Evolutionary conservation across 2,888 invertebrate genomes (phyloP).

Genomic region (Tachina fera): DNA sequence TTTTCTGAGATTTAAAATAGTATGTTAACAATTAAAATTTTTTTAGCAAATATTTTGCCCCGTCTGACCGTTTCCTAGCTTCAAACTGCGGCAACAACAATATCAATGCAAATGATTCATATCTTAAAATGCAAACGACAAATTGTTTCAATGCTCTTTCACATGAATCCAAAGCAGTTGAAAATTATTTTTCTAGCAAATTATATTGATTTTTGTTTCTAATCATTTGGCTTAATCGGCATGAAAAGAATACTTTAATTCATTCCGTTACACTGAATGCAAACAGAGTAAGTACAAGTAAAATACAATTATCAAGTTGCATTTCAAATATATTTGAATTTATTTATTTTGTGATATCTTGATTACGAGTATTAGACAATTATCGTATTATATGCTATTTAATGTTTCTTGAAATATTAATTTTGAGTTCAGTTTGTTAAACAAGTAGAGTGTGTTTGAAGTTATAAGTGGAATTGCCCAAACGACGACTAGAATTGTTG

Average conservation of each 20-base stretch:
- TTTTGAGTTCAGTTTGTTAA: constrained; percentile 18
- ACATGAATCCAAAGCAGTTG: constrained; percentile 32
- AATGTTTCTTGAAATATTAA: constrained; percentile 18
- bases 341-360: constrained; percentile 25
- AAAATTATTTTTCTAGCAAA: constrained; percentile 6
- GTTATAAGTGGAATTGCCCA: background rate
- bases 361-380: constrained; percentile 31
- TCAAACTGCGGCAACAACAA: background rate
- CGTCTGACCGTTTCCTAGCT: background rate
- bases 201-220: constrained; percentile 21
- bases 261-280: constrained; percentile 2
- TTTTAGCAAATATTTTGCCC: background rate
- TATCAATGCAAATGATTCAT: constrained; percentile 56
- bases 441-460: constrained; percentile 39
- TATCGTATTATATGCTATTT: constrained; percentile 46
- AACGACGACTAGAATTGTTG: constrained; percentile 14
- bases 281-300: background rate
- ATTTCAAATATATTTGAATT: constrained; percentile 30
- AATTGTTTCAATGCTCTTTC: constrained; percentile 56
- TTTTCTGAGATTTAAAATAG: background rate
- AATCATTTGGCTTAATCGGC: constrained; percentile 10
- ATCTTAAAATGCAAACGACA: constrained; percentile 54
- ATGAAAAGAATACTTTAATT: constrained; percentile 2
- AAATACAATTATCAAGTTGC: constrained; percentile 8
- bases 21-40: background rate